Evolutionary conservation across 2,888 invertebrate genomes (phyloP).

Genomic region (Erannis defoliaria): DNA sequence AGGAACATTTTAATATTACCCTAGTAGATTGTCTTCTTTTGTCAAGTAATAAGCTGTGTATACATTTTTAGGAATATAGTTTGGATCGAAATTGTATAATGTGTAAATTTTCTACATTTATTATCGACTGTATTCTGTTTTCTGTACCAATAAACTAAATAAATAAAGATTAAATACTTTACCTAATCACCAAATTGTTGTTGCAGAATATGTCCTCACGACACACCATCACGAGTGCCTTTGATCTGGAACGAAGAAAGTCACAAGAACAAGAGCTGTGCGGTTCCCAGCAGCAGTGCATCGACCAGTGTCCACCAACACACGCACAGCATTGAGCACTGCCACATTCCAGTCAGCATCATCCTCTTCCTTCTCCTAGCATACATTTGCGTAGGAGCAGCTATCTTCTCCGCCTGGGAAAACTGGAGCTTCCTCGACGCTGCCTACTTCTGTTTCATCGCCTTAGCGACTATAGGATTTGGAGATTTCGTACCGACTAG

Average conservation of each 20-base stretch:
- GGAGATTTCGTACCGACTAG: constrained; percentile 91
- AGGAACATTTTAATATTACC: too few species aligned
- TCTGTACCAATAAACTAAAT: neutral
- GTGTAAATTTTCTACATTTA: too few species aligned
- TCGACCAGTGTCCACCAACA: constrained; percentile 72
- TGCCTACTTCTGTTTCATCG: constrained; percentile 94
- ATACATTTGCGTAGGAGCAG: constrained; percentile 92
- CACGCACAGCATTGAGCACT: constrained; percentile 71
- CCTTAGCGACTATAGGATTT: constrained; percentile 93
- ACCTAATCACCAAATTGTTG: constrained; percentile 14
- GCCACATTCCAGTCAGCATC: constrained; percentile 77
- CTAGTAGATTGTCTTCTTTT: too few species aligned
- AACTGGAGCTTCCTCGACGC: constrained; percentile 93
- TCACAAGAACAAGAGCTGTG: constrained; percentile 71
- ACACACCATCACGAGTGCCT: constrained; percentile 92
- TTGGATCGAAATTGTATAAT: too few species aligned
- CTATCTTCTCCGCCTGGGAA: constrained; percentile 92
- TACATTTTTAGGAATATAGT: too few species aligned
- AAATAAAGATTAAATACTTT: too few species aligned
- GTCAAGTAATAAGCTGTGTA: too few species aligned
- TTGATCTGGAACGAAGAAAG: constrained; percentile 88
- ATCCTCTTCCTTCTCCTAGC: constrained; percentile 90
- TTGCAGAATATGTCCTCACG: constrained; percentile 87
- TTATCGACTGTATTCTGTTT: too few species aligned
- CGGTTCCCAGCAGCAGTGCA: constrained; percentile 72